Percentiles rank a stretch among this genome's conserved stretches.
Evolutionary conservation across 2,113 vertebrate genomes (phyloP).

Genomic region (Petaurus breviceps): DNA sequence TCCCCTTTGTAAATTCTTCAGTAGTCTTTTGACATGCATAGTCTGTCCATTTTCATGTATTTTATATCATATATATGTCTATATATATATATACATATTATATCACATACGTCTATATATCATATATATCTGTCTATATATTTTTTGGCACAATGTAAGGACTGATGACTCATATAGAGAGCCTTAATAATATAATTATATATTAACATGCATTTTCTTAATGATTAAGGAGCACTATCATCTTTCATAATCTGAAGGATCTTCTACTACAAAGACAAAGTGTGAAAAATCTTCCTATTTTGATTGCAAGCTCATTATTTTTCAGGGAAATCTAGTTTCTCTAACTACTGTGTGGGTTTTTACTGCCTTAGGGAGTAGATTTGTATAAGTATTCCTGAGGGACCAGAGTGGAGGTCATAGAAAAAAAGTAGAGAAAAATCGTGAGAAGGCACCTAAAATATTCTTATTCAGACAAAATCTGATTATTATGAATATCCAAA

Average conservation of each 20-base stretch:
- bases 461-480: no score
- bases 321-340: no score
- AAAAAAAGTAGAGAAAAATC: no score
- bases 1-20: background rate
- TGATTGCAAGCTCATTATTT: background rate
- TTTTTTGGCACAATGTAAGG: background rate
- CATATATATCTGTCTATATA: background rate
- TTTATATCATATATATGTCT: background rate
- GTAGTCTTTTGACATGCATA: background rate
- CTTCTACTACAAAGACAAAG: background rate
- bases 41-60: background rate
- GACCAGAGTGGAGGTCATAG: no score
- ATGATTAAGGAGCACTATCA: background rate
- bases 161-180: background rate
- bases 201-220: background rate
- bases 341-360: no score
- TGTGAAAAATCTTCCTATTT: background rate
- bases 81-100: no score
- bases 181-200: background rate
- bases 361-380: no score
- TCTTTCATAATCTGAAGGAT: background rate
- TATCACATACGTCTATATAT: no score
- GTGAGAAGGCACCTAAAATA: no score
- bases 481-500: no score
- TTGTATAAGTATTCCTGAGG: no score